A percentile compares a stretch with the other conserved stretches of the same genome.
phyloP scores from a whole-genome alignment of 1,140 invertebrate genomes.

The Hylaeus volcanicus region DNA sequence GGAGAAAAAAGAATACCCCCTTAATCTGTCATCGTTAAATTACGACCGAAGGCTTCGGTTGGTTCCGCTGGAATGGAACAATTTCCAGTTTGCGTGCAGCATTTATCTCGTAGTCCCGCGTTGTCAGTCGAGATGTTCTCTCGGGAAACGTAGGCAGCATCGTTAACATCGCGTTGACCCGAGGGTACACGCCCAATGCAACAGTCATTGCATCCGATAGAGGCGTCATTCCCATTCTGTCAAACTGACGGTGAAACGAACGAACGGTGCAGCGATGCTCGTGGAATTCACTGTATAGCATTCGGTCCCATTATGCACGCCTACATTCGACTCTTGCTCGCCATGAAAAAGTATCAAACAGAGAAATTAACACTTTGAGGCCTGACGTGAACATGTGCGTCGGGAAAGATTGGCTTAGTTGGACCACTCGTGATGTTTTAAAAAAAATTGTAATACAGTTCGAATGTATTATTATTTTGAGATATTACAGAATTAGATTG shows the following conservation, averaged over 20 bases:
- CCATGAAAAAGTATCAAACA: neutral
- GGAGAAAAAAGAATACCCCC: too few species aligned
- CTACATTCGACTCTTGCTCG: neutral
- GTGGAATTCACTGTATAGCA: neutral
- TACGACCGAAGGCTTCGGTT: neutral
- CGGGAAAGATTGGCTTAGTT: too few species aligned
- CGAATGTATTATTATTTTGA: too few species aligned
- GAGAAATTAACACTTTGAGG: too few species aligned
- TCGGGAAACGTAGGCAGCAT: slow-evolving; percentile 31
- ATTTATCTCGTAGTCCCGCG: slow-evolving; percentile 10
- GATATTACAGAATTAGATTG: too few species aligned
- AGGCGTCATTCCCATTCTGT: slow-evolving; percentile 67
- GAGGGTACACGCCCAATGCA: slow-evolving; percentile 37
- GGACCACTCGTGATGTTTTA: too few species aligned
- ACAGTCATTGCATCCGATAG: slow-evolving; percentile 46
- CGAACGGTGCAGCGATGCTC: neutral
- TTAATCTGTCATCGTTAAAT: neutral
- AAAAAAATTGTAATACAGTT: too few species aligned
- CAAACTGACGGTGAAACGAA: slow-evolving; percentile 46
- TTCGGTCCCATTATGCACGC: neutral
- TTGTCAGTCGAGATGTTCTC: slow-evolving; percentile 29
- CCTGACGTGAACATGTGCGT: too few species aligned
- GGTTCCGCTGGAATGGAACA: slow-evolving; percentile 16
- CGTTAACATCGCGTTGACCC: slow-evolving; percentile 55
- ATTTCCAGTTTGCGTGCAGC: slow-evolving; percentile 7